Evolutionary conservation across 2,797 vertebrate genomes (phyloP).

Genomic region (Cuniculus paca): DNA sequence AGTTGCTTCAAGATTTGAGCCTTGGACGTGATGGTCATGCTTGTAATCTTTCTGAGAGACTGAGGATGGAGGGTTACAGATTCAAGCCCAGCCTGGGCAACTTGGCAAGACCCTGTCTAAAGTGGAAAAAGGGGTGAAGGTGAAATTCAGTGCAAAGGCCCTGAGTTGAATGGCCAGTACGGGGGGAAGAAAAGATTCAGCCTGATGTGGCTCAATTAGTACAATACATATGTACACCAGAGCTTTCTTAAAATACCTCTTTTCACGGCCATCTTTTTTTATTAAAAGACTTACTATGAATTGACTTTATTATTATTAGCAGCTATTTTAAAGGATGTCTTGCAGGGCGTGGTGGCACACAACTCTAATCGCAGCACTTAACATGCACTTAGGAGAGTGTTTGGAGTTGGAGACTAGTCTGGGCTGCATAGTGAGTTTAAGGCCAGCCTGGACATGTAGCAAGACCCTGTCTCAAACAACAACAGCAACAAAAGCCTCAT

Average conservation of each 20-base stretch:
- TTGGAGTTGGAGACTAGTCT: neutral
- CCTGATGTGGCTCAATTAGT: neutral
- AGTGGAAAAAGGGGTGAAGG: neutral
- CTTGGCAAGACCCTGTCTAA: neutral
- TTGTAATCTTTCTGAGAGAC: neutral
- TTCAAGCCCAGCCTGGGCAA: neutral
- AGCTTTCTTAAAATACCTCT: conserved; percentile 7
- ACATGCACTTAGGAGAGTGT: neutral
- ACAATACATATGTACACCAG: neutral
- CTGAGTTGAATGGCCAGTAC: neutral
- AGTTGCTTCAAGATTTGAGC: conserved; percentile 52
- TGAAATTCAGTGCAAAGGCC: neutral
- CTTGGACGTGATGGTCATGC: neutral
- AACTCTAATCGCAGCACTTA: neutral
- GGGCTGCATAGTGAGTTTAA: neutral
- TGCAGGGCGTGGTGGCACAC: neutral
- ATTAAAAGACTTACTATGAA: neutral
- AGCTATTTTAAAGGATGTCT: neutral
- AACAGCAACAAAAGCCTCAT: neutral
- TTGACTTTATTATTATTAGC: neutral
- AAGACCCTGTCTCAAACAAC: neutral
- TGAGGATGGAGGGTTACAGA: neutral
- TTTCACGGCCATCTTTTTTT: neutral
- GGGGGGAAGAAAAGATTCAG: neutral
- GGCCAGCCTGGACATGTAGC: neutral